Conservation (phyloP, 1,140 invertebrate species). For the Vanessa tameamea region DNA sequence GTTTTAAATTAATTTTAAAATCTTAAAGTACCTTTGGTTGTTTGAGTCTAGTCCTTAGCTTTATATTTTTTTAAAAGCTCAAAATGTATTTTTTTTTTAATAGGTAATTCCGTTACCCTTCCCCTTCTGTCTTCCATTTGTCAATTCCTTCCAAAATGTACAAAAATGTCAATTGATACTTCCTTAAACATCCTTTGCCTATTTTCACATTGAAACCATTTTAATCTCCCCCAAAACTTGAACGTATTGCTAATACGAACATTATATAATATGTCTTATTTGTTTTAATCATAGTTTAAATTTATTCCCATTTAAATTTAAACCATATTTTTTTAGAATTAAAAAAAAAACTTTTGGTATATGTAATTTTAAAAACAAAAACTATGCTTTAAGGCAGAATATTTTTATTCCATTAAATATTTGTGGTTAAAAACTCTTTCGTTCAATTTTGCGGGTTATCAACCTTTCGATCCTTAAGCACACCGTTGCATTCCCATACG, state of each 20-base stretch:
- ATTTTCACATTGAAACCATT: slow-evolving; percentile 16
- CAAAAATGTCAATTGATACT: slow-evolving; percentile 77
- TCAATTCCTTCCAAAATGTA: slow-evolving; percentile 78
- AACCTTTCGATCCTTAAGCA: too few relatives aligned
- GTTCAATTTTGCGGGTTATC: too few relatives aligned
- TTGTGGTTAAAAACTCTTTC: too few relatives aligned
- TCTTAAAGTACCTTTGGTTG: slow-evolving; percentile 18
- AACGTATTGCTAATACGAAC: too few relatives aligned
- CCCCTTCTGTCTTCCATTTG: slow-evolving; percentile 71
- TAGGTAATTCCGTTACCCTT: not conserved
- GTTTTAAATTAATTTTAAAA: slow-evolving; percentile 7
- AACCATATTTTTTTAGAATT: not conserved
- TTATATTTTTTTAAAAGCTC: slow-evolving; percentile 19
- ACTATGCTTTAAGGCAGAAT: too few relatives aligned
- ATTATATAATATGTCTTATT: not conserved
- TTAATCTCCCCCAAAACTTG: not conserved
- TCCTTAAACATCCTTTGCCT: slow-evolving; percentile 47
- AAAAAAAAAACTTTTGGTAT: too few relatives aligned
- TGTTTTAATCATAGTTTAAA: not conserved
- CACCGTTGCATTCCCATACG: too few relatives aligned
- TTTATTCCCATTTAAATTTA: not conserved
- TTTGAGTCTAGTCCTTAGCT: slow-evolving; percentile 25
- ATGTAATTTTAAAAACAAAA: too few relatives aligned
- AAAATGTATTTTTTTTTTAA: not conserved
- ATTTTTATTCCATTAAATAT: too few relatives aligned